phyloP scores from a whole-genome alignment of 2,888 invertebrate species.

The Leptopilina myrica region DNA sequence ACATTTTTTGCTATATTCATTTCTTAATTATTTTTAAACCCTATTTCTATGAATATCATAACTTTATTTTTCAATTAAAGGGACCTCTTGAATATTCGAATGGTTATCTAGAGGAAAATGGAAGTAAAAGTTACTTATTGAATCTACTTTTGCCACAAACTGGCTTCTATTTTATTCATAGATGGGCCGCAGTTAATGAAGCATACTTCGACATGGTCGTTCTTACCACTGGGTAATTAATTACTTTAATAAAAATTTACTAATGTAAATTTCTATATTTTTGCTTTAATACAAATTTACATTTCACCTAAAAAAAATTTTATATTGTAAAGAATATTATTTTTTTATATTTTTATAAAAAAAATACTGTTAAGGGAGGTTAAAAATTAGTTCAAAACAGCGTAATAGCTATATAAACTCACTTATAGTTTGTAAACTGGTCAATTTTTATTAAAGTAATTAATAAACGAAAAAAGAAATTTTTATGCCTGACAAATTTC shows the following conservation, averaged over 20 bases:
- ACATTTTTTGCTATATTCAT: too few species aligned
- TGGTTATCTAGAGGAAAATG: neutral
- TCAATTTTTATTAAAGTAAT: too few species aligned
- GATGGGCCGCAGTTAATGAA: neutral
- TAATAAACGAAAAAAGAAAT: too few species aligned
- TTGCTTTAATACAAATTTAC: too few species aligned
- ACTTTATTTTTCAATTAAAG: neutral
- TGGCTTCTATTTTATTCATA: slow-evolving; percentile 12
- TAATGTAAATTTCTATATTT: too few species aligned
- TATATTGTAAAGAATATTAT: neutral
- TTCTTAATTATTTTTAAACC: too few species aligned
- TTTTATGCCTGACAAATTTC: too few species aligned
- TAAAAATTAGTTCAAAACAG: too few species aligned
- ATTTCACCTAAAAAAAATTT: too few species aligned
- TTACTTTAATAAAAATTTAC: neutral
- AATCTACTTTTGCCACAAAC: slow-evolving; percentile 6
- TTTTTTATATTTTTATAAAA: neutral
- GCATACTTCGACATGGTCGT: slow-evolving; percentile 5
- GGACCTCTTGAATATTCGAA: neutral
- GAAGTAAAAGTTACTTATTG: neutral
- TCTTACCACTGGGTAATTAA: slow-evolving; percentile 1
- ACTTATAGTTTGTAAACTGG: too few species aligned
- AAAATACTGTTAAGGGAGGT: neutral
- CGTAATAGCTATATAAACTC: too few species aligned
- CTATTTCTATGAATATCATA: neutral